These are phyloP conservation scores for Dilophus febrilis DNA, from an alignment of 2,888 invertebrate species.

Conservation along the genomic window DNA sequence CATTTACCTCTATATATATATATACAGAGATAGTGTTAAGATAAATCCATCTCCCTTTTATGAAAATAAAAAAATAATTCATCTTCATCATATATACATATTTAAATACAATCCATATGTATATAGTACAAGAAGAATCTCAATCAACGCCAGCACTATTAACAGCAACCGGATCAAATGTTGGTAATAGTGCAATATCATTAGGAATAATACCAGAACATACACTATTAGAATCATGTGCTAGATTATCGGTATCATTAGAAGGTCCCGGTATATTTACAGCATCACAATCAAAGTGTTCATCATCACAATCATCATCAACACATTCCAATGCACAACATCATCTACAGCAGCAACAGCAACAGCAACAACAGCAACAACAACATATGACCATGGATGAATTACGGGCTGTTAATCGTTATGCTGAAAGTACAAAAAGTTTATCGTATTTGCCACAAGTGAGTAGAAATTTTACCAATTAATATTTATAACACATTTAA, in stretches of 20 bases:
- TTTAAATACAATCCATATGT: too few species aligned
- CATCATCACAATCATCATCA: slow-evolving; percentile 47
- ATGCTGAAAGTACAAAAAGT: slow-evolving; percentile 82
- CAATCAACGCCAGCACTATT: slow-evolving; percentile 74
- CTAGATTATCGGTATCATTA: slow-evolving; percentile 69
- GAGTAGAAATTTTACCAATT: too few species aligned
- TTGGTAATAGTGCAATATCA: slow-evolving; percentile 40
- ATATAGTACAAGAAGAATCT: slow-evolving; percentile 76
- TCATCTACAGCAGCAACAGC: slow-evolving; percentile 34
- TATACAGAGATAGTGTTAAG: too few species aligned
- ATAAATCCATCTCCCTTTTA: too few species aligned
- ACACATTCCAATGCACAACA: slow-evolving; percentile 50
- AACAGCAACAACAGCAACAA: slow-evolving; percentile 32
- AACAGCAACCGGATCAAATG: slow-evolving; percentile 45
- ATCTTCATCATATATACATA: too few species aligned
- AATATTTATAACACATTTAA: too few species aligned
- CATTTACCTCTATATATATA: too few species aligned
- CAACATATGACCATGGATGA: slow-evolving; percentile 69
- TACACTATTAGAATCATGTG: slow-evolving; percentile 69
- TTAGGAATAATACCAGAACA: slow-evolving; percentile 76
- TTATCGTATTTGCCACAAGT: slow-evolving; percentile 84
- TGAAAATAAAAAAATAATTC: too few species aligned
- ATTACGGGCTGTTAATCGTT: slow-evolving; percentile 69
- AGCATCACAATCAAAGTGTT: not conserved
- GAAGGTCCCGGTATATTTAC: slow-evolving; percentile 67